Percentiles rank a stretch among this genome's conserved stretches.
phyloP scores from a whole-genome alignment of 2,797 vertebrate species.

The Ptychadena robeensis region DNA sequence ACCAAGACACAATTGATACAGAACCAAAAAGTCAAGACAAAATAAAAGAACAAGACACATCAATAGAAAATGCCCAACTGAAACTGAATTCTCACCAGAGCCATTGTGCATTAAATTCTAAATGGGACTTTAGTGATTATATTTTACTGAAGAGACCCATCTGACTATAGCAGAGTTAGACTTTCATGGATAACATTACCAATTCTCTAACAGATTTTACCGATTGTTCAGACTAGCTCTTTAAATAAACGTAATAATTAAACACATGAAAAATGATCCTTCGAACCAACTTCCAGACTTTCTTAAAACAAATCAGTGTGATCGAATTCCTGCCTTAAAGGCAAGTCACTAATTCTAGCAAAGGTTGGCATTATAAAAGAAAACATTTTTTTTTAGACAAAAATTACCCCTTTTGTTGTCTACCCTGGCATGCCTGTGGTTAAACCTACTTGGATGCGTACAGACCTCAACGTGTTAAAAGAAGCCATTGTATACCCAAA shows the following conservation, averaged over 20 bases:
- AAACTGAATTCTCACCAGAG: too few species aligned
- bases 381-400: neutral
- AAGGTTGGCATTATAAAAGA: neutral
- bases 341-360: neutral
- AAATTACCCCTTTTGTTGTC: neutral
- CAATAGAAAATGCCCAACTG: too few species aligned
- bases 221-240: neutral
- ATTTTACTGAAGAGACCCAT: neutral
- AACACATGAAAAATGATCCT: neutral
- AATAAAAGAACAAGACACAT: too few species aligned
- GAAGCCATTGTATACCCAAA: conserved; percentile 32
- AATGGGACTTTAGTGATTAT: neutral
- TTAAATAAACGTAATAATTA: neutral
- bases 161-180: too few species aligned
- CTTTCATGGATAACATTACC: neutral
- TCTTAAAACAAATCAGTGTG: neutral
- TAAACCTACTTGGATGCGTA: neutral
- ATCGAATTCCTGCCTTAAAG: neutral
- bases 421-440: neutral
- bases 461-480: conserved; percentile 31
- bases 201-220: neutral
- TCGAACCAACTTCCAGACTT: neutral
- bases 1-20: too few species aligned
- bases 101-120: too few species aligned
- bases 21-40: too few species aligned